Evolutionary conservation across 2,797 vertebrate species (phyloP).

Genomic region (Schizopygopsis malacanthus): DNA sequence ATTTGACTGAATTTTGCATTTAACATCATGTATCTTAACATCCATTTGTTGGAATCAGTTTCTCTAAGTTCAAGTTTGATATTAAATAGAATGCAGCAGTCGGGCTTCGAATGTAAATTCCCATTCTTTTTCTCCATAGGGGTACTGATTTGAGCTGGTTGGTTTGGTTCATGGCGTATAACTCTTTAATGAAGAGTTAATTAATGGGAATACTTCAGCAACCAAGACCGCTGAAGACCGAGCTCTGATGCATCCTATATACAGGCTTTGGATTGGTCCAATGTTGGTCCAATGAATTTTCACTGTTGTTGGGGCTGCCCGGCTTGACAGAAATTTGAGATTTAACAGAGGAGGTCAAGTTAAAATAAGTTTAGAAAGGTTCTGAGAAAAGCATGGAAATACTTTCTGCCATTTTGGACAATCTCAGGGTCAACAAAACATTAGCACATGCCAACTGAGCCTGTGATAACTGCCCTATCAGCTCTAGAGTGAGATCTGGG

Average conservation of each 20-base stretch:
- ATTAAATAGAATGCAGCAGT: background rate
- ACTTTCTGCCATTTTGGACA: conserved; percentile 15
- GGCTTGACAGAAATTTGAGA: conserved; percentile 13
- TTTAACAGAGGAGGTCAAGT: background rate
- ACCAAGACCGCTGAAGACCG: background rate
- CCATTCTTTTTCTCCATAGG: background rate
- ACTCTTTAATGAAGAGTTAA: background rate
- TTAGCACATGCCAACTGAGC: conserved; percentile 8
- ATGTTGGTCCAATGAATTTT: background rate
- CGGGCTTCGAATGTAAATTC: background rate
- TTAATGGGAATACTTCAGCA: background rate
- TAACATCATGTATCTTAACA: background rate
- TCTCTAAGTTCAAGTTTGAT: background rate
- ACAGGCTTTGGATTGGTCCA: background rate
- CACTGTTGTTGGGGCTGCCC: background rate
- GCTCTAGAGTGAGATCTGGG: conserved; percentile 21
- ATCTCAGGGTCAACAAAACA: conserved; percentile 35
- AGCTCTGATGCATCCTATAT: background rate
- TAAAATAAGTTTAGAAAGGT: background rate
- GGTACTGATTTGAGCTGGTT: background rate
- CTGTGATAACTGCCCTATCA: conserved; percentile 40
- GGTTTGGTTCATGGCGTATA: background rate
- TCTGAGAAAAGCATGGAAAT: background rate
- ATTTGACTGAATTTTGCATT: background rate
- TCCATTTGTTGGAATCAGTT: background rate